Conservation (phyloP, 2,113 vertebrate species). For the Nycticorax nycticorax region DNA sequence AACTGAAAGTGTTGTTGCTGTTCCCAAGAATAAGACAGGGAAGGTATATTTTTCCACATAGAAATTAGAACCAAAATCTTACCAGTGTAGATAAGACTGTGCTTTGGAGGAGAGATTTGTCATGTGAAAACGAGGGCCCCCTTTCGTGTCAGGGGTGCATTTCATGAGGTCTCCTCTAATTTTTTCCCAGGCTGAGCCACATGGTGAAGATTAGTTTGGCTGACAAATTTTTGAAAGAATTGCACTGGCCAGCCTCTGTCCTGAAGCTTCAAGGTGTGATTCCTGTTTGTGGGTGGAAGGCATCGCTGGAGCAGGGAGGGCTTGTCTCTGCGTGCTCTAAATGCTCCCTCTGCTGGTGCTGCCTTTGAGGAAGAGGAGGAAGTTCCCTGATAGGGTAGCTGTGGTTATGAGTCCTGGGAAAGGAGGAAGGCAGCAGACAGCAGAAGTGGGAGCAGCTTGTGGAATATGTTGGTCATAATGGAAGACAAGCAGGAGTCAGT, state of each 20-base stretch:
- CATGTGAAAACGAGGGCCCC: accelerated
- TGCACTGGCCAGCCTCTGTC: not conserved
- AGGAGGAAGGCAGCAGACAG: not conserved
- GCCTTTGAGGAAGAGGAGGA: not conserved
- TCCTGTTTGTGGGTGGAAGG: not conserved
- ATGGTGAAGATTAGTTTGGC: not conserved
- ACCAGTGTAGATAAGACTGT: not conserved
- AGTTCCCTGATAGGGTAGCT: not conserved
- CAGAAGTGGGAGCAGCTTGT: not conserved
- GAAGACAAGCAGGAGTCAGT: not conserved
- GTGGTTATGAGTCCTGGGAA: not conserved
- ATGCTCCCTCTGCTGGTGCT: not conserved
- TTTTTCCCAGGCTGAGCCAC: not conserved
- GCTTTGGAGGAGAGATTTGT: not conserved
- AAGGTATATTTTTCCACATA: not conserved
- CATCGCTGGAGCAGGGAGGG: accelerated
- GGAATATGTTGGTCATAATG: not conserved
- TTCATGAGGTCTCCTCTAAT: not conserved
- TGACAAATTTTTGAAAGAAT: not conserved
- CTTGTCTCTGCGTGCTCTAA: not conserved
- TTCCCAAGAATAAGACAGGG: not conserved
- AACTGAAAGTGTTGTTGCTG: not conserved
- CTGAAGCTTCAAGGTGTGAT: not conserved
- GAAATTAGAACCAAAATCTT: not conserved
- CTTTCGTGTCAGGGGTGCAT: not conserved